These are phyloP conservation scores for Silurus glanis DNA, from an alignment of 2,113 vertebrate genomes.

Conservation along the genomic window DNA sequence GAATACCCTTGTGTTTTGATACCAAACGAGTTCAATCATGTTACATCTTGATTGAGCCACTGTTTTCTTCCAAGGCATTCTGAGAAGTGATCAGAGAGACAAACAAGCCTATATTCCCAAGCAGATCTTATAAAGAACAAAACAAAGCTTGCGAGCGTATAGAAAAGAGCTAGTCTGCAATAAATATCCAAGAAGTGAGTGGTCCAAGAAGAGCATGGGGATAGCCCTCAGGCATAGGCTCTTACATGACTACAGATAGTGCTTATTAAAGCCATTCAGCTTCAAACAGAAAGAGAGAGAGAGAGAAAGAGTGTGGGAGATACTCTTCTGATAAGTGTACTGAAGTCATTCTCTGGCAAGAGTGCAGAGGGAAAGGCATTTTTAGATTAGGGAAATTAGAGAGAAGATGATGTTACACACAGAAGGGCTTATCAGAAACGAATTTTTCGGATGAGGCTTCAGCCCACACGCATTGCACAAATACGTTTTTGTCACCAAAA, in stretches of 20 bases:
- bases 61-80: neutral
- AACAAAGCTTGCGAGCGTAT: slow-evolving; percentile 10
- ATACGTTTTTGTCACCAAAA: neutral
- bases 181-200: slow-evolving; percentile 31
- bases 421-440: slow-evolving; percentile 9
- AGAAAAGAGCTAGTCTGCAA: neutral
- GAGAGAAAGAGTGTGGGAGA: neutral
- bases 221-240: slow-evolving; percentile 30
- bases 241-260: slow-evolving; percentile 30
- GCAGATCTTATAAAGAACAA: neutral
- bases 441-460: neutral
- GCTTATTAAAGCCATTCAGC: slow-evolving; percentile 32
- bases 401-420: slow-evolving; percentile 10
- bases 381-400: slow-evolving; percentile 32
- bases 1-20: neutral
- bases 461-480: neutral
- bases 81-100: neutral
- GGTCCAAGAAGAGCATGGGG: slow-evolving; percentile 13
- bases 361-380: slow-evolving; percentile 23
- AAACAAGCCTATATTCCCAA: slow-evolving; percentile 16
- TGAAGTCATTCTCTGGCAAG: slow-evolving; percentile 23
- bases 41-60: neutral
- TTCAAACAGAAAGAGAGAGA: slow-evolving; percentile 12
- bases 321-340: slow-evolving; percentile 21
- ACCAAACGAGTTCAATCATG: neutral